phyloP scores from a whole-genome alignment of 1,140 invertebrate species.

The Nymphalis io region DNA sequence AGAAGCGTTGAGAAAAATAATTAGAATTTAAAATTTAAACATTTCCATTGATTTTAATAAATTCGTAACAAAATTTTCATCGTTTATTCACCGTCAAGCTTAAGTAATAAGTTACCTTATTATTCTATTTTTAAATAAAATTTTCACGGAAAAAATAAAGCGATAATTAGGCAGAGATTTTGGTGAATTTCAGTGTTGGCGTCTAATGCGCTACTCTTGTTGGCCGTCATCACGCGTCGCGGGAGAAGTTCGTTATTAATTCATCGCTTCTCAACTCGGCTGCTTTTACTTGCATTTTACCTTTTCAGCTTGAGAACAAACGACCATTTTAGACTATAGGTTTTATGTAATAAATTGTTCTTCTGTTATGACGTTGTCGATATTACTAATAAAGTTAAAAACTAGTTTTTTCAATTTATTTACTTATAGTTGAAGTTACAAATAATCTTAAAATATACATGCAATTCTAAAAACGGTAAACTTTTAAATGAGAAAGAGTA shows the following conservation, averaged over 20 bases:
- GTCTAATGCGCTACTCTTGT: constrained; percentile 79
- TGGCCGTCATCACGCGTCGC: constrained; percentile 77
- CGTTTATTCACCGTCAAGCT: constrained; percentile 5
- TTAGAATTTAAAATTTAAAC: constrained; percentile 1
- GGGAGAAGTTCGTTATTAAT: constrained; percentile 78
- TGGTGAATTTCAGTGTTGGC: constrained; percentile 60
- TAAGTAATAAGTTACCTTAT: constrained; percentile 36
- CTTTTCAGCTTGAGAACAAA: constrained; percentile 52
- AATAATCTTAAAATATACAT: background rate
- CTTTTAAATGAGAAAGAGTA: constrained; percentile 20
- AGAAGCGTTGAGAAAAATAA: background rate
- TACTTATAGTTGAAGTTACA: background rate
- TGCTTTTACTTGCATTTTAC: constrained; percentile 58
- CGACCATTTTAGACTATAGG: constrained; percentile 42
- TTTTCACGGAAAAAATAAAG: constrained; percentile 51
- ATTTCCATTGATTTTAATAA: constrained; percentile 17
- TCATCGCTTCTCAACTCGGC: constrained; percentile 68
- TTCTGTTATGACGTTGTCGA: constrained; percentile 6
- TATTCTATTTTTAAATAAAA: constrained; percentile 49
- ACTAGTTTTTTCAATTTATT: background rate
- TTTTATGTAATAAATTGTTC: constrained; percentile 26
- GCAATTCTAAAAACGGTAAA: background rate
- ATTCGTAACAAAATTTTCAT: constrained; percentile 17
- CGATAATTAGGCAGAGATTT: constrained; percentile 67
- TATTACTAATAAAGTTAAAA: background rate